Conservation (phyloP, 2,113 vertebrate genomes). For the Apaloderma vittatum region DNA sequence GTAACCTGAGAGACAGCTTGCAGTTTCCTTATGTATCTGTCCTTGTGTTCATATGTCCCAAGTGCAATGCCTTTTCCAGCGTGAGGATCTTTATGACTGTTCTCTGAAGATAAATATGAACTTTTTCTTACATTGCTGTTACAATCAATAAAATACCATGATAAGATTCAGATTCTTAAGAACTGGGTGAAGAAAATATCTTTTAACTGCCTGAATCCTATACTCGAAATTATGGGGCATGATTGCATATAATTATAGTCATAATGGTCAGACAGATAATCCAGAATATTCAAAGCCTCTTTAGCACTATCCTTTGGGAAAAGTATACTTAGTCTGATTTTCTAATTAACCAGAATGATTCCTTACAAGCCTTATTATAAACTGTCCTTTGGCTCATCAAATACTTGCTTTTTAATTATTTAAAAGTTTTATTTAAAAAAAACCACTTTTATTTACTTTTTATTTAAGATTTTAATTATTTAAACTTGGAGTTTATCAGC, state of each 20-base stretch:
- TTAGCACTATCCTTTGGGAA: background rate
- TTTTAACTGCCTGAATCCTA: background rate
- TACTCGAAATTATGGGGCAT: background rate
- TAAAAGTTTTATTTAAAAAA: no score
- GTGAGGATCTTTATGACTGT: background rate
- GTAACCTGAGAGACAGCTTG: background rate
- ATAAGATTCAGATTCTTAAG: background rate
- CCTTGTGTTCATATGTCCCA: background rate
- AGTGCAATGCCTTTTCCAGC: background rate
- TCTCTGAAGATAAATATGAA: background rate
- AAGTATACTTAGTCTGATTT: background rate
- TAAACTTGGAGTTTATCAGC: background rate
- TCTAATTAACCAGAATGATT: background rate
- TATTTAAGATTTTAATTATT: no score
- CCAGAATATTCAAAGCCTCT: background rate
- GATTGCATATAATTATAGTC: background rate
- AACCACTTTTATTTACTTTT: no score
- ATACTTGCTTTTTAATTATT: background rate
- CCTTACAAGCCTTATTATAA: background rate
- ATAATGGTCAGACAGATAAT: background rate
- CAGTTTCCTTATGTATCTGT: background rate
- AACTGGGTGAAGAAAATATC: background rate
- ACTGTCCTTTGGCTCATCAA: background rate
- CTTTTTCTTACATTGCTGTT: background rate
- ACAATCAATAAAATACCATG: background rate